Evolutionary conservation across 2,888 invertebrate genomes (phyloP).

Genomic region (Meloe dianella): DNA sequence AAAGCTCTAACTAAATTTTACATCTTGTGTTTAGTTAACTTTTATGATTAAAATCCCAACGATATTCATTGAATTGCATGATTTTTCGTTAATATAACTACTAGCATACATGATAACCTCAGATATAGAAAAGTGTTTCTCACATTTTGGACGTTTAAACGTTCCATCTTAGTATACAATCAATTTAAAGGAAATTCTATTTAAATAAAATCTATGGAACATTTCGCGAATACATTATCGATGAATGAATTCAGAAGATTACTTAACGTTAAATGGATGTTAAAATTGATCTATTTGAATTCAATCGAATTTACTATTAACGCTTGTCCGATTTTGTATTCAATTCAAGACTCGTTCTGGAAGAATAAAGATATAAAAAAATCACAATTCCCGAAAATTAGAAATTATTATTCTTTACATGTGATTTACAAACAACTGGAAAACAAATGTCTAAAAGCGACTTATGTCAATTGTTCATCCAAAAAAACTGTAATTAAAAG

Average conservation of each 20-base stretch:
- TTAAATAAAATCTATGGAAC: constrained; percentile 52
- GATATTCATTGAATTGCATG: neutral
- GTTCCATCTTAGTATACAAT: neutral
- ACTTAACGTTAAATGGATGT: constrained; percentile 53
- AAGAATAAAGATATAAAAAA: neutral
- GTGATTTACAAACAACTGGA: too few species aligned
- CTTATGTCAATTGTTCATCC: neutral
- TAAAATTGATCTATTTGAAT: constrained; percentile 53
- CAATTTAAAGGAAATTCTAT: constrained; percentile 32
- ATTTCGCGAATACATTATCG: constrained; percentile 49
- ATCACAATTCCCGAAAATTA: too few species aligned
- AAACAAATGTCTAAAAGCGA: too few species aligned
- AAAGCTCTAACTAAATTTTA: neutral
- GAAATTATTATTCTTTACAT: too few species aligned
- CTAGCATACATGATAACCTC: neutral
- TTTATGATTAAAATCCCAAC: neutral
- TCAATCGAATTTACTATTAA: constrained; percentile 49
- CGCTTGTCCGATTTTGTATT: constrained; percentile 15
- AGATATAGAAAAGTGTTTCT: neutral
- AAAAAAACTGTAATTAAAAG: constrained; percentile 22
- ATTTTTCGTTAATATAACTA: too few species aligned
- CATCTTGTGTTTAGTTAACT: neutral
- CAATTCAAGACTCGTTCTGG: neutral
- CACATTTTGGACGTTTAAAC: neutral
- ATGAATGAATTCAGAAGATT: constrained; percentile 43